phyloP scores from a whole-genome alignment of 2,888 invertebrate genomes.

The Hoplodrina ambigua region DNA sequence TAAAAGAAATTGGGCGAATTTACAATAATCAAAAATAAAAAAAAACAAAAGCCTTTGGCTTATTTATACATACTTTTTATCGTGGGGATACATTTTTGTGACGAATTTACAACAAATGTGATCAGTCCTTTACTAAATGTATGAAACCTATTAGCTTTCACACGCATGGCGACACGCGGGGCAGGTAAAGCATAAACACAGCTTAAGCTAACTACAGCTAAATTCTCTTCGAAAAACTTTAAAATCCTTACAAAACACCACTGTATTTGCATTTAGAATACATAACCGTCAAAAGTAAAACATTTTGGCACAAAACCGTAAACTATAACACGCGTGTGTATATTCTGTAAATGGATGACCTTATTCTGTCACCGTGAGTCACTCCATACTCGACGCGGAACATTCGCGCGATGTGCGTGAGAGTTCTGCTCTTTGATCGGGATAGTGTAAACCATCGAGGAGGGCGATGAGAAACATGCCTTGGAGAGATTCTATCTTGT shows the following conservation, averaged over 20 bases:
- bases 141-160: no score
- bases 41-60: no score
- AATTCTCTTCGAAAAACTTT: background rate
- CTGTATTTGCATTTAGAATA: background rate
- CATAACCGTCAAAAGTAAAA: slow-evolving; percentile 20
- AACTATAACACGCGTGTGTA: slow-evolving; percentile 16
- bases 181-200: no score
- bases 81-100: no score
- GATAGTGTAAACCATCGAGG: slow-evolving; percentile 45
- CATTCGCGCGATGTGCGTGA: slow-evolving; percentile 20
- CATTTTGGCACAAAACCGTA: slow-evolving; percentile 26
- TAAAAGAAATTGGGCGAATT: no score
- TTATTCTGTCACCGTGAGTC: slow-evolving; percentile 60
- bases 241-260: background rate
- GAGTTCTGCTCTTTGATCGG: slow-evolving; percentile 54
- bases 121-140: no score
- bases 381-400: slow-evolving; percentile 37
- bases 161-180: no score
- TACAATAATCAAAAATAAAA: no score
- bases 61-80: no score
- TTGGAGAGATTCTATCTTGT: slow-evolving; percentile 24
- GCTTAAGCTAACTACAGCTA: background rate
- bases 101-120: no score
- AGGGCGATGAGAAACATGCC: slow-evolving; percentile 53
- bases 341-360: slow-evolving; percentile 47